These are phyloP conservation scores for Orientallactaga bullata DNA, from an alignment of 2,113 vertebrate genomes.

Conservation along the genomic window DNA sequence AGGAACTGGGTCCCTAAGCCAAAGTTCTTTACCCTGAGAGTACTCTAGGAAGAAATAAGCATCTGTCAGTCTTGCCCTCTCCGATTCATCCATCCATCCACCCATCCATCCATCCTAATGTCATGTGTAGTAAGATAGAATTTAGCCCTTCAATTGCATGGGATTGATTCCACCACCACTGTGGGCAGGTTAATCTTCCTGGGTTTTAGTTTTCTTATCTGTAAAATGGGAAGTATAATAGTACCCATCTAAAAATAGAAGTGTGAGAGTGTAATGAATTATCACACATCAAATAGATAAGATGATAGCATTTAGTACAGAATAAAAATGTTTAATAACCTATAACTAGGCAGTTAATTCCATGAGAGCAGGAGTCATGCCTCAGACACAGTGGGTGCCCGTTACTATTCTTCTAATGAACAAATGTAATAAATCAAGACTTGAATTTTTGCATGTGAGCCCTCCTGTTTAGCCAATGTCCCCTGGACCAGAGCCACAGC, in stretches of 20 bases:
- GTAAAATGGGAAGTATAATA: slow-evolving; percentile 7
- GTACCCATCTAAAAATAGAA: background rate
- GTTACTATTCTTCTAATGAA: background rate
- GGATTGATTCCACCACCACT: background rate
- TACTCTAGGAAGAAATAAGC: background rate
- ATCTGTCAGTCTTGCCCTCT: background rate
- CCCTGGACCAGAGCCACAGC: background rate
- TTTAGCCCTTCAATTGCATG: background rate
- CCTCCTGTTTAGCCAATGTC: background rate
- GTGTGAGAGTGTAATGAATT: background rate
- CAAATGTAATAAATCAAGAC: background rate
- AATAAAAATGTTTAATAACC: background rate
- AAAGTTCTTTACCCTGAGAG: background rate
- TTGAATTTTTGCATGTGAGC: background rate
- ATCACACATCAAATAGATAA: background rate
- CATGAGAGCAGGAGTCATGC: background rate
- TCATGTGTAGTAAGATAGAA: background rate
- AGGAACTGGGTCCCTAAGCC: background rate
- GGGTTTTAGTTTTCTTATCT: background rate
- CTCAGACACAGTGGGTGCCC: background rate
- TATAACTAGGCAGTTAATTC: background rate
- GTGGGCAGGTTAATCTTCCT: background rate
- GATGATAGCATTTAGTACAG: background rate
- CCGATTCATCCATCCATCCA: background rate
- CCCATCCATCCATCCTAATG: background rate